These are phyloP conservation scores for Oligia latruncula DNA, from an alignment of 2,888 invertebrate species.

Conservation along the genomic window DNA sequence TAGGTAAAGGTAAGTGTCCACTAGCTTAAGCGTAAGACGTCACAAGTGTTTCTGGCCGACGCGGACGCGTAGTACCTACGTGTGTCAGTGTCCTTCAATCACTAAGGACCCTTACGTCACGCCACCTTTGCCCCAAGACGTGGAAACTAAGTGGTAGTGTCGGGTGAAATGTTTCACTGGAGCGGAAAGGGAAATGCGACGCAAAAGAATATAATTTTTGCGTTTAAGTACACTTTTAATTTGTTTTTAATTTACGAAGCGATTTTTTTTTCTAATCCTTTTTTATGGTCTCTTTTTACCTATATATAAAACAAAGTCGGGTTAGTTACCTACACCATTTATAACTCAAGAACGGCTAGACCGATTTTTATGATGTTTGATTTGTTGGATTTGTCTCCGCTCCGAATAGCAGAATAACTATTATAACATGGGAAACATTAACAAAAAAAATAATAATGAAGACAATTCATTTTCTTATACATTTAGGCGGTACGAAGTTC, in stretches of 20 bases:
- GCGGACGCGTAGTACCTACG: constrained; percentile 18
- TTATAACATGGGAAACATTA: too few species aligned
- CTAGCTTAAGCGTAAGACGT: constrained; percentile 38
- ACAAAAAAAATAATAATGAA: too few species aligned
- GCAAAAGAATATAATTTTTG: not conserved
- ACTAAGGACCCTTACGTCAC: constrained; percentile 33
- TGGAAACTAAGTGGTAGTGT: constrained; percentile 28
- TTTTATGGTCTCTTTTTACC: not conserved
- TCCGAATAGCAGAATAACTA: too few species aligned
- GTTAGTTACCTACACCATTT: too few species aligned
- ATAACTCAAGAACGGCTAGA: too few species aligned
- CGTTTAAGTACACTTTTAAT: not conserved
- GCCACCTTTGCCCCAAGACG: constrained; percentile 36
- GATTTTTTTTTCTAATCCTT: not conserved
- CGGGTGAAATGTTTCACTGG: constrained; percentile 13
- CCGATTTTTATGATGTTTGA: too few species aligned
- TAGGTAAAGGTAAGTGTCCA: constrained; percentile 30
- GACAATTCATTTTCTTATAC: too few species aligned
- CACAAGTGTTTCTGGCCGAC: constrained; percentile 44
- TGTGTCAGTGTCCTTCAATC: constrained; percentile 58
- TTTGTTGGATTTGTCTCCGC: too few species aligned
- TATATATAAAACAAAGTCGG: too few species aligned
- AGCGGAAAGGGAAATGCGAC: not conserved
- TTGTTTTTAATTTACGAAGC: not conserved
- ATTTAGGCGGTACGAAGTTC: too few species aligned